Percentiles rank a stretch among this genome's conserved stretches.
Conservation (phyloP, 2,888 invertebrate genomes). For the Philhelius pedissequus region DNA sequence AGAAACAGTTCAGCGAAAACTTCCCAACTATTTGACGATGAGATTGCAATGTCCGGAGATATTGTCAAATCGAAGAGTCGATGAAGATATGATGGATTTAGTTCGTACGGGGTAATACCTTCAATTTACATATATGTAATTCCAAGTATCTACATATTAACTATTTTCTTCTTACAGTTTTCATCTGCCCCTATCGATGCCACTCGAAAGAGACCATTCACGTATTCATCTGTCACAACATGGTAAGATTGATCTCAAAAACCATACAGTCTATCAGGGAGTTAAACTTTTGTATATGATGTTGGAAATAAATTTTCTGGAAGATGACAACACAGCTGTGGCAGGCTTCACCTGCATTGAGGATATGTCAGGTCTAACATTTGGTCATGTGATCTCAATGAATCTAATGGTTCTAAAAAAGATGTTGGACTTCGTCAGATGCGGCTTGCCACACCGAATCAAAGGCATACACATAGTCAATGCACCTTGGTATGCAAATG, state of each 20-base stretch:
- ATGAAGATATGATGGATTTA: conserved; percentile 51
- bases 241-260: conserved; percentile 78
- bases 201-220: conserved; percentile 76
- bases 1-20: conserved; percentile 79
- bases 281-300: conserved; percentile 81
- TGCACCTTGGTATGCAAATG: conserved; percentile 81
- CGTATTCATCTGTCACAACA: conserved; percentile 79
- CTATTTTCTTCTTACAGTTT: conserved; percentile 36
- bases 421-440: conserved; percentile 79
- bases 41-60: conserved; percentile 81
- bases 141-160: too few relatives aligned
- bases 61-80: conserved; percentile 73
- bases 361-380: conserved; percentile 80
- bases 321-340: conserved; percentile 81
- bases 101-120: conserved; percentile 68
- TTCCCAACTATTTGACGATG: conserved; percentile 80
- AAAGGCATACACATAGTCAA: conserved; percentile 82
- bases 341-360: conserved; percentile 79
- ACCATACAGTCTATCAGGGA: conserved; percentile 78
- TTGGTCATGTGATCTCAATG: conserved; percentile 80
- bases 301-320: conserved; percentile 80
- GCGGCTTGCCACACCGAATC: conserved; percentile 81
- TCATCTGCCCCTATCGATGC: conserved; percentile 70
- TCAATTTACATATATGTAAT: too few relatives aligned
- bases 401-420: conserved; percentile 81